These are phyloP conservation scores for Tiliacea aurago DNA, from an alignment of 2,888 invertebrate genomes.

Conservation along the genomic window DNA sequence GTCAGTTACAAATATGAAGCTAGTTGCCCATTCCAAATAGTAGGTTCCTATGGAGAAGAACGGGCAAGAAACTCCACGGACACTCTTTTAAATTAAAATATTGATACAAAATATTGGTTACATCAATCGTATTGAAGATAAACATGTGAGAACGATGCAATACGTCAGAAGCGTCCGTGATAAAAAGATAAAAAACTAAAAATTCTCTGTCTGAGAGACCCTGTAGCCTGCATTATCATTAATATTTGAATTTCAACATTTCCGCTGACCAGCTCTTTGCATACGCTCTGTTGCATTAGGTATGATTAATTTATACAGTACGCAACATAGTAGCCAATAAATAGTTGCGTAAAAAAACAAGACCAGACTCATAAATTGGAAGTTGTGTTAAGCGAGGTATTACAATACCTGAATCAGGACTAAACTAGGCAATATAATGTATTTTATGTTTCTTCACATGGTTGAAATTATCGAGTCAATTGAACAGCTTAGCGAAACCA, in stretches of 20 bases:
- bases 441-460: slow-evolving; percentile 3
- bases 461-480: background rate
- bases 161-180: no score
- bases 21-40: no score
- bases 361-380: slow-evolving; percentile 45
- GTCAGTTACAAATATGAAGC: no score
- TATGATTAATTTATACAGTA: slow-evolving; percentile 22
- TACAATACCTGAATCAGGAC: slow-evolving; percentile 33
- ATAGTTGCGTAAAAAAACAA: slow-evolving; percentile 32
- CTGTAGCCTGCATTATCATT: no score
- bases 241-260: background rate
- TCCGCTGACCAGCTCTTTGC: slow-evolving; percentile 34
- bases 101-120: no score
- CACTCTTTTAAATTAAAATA: no score
- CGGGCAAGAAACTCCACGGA: no score
- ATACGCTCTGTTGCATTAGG: slow-evolving; percentile 30
- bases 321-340: slow-evolving; percentile 30
- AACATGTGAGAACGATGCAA: no score
- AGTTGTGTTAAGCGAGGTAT: slow-evolving; percentile 34
- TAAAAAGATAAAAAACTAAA: no score
- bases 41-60: no score
- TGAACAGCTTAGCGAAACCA: background rate
- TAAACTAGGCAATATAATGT: slow-evolving; percentile 19
- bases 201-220: no score
- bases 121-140: no score